Base-by-base conservation (phyloP, 2,113 vertebrate species). In the Chloroceryle aenea region DNA sequence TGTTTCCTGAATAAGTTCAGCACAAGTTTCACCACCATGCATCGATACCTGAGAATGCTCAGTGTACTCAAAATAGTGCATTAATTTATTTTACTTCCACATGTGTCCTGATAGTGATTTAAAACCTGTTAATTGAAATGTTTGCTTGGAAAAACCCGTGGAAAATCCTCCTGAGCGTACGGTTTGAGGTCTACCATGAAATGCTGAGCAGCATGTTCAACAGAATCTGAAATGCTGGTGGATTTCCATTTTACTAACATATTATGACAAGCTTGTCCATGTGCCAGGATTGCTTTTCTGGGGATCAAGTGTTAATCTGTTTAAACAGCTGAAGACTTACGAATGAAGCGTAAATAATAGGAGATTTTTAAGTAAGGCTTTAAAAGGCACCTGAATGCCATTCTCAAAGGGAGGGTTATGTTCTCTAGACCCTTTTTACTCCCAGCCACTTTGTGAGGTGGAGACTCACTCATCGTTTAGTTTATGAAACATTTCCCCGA, bases 321-420 rank as follows among this genome's bases (percentile, higher is more conserved):
- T 91, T 92, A 80, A 93, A 91, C 87, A 92, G 82, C 85, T 85
- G 75, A 85, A 81, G 82, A 85, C 56, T 87, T 92, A 79, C 2
- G 5, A 87, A 47, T 32, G 68, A 71, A 85, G 64, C 22, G 32
- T 72, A 90, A 89, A 89, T 63, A 91, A 78, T 75, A 36, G 72
- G 55, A 50, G 85, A 69, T 79, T 61, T 92, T 89, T 32, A 69
- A 86, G 50, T 32, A 75, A 68, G 45, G 2, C 77, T 83, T 68
- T 34, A 32, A n/a, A 34, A 83, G 45, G 71, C 23, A 85, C 75
- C 34, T 80, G 63, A 75, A 32, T 72, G 58, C 77, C 56, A 3
- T 81, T 68, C 82, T 55, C 55, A 13, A 27, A 43, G 74, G n/a
- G 12, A 27, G 11, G 3, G 0, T 22, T 50, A 2, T 30, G 38